Base-by-base conservation (phyloP, 2,113 vertebrate species). In the Gila orcuttii region DNA sequence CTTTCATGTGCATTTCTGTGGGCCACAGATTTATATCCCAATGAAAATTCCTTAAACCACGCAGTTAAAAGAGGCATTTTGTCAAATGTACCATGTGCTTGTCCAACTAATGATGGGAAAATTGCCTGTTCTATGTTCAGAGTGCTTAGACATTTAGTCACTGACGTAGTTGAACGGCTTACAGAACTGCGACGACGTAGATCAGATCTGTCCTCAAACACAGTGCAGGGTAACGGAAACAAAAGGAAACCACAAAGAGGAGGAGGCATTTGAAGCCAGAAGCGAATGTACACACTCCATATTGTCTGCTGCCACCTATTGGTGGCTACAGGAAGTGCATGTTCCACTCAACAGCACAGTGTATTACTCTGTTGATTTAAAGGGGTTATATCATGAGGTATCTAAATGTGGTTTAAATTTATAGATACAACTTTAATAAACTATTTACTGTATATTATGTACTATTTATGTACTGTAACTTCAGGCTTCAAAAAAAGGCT, bases 241-340 rank as follows among this genome's bases (percentile, higher is more conserved):
- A 69, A 52, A 86, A 64, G 12, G 42, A 62, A 60, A 42, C 21
- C 71, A 73, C 71, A 86, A 55, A 57, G 12, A 36, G 23, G n/a
- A 42, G 55, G 79, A 6, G 47, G 33, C 50, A 33, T 55, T 13
- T 76, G 33, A 36, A 66, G 39, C 71, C 17, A 3, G 11, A 60
- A 42, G 23, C 47, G 36, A 71, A n/a, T n/a, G 28, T 47, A 15
- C 33, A 83, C 28, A 62, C 76, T 73, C n/a, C 62, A 73, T 59
- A 69, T 42, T 69, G 86, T 81, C 42, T 68, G 82, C 75, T 88
- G 88, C 84, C 82, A 85, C 89, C 87, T 85, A 62, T 79, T 86
- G 90, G 87, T n/a, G 25, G 64, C 68, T 12, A 33, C 1, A 4
- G n/a, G 47, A 55, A 79, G 13, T 59, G 68, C 28, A 42, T 13